Base-by-base conservation (phyloP, 1,140 invertebrate genomes). In the Solen grandis region DNA sequence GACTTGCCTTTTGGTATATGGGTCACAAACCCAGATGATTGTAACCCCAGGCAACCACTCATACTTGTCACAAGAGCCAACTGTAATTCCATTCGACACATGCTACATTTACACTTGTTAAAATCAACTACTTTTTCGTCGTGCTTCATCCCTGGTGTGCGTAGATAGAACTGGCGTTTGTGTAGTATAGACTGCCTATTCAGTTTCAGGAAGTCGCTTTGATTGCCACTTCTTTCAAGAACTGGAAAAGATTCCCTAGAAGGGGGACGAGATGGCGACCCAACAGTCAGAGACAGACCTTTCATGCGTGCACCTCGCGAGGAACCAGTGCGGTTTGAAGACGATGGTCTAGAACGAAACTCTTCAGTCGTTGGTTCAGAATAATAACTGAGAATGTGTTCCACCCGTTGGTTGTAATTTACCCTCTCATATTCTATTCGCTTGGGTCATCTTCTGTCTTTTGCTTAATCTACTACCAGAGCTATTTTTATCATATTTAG, bases 381-480 rank as follows among this genome's bases (percentile, higher is more conserved):
- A 5, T 88, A 88, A 80, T 88, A 88, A 55, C 85, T 84, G 0
- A 88, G 76, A 38, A 88, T 88, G 36, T 86, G 81, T 27, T 78
- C 85, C 31, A 85, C 87, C 77, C 86, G 82, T 14, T 77, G 50
- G 46, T 88, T 86, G 60, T 88, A 88, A 46, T 85, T 79, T 27
- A 84, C 69, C 19, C 87, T 70, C 52, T 86, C 82, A 36, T 77
- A 46, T 29, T 78, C 80, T 31, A 85, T 65, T 13, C 68, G 55
- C 59, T 27, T 27, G 68, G 77, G 38, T 80, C 77, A 27, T 16
- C 50, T 69, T 65, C 68, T 33, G 36, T 57, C 38, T 41, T 19
- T 75, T 60, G n/a, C n/a, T n/a, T n/a, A n/a, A n/a, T n/a, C n/a
- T n/a, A n/a, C n/a, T 35, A 54, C 50, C 22, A 36, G 46, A 29